A percentile compares a stretch with the other conserved stretches of the same genome.
Conservation (phyloP, 2,888 invertebrate species). For the Nebria salina region DNA sequence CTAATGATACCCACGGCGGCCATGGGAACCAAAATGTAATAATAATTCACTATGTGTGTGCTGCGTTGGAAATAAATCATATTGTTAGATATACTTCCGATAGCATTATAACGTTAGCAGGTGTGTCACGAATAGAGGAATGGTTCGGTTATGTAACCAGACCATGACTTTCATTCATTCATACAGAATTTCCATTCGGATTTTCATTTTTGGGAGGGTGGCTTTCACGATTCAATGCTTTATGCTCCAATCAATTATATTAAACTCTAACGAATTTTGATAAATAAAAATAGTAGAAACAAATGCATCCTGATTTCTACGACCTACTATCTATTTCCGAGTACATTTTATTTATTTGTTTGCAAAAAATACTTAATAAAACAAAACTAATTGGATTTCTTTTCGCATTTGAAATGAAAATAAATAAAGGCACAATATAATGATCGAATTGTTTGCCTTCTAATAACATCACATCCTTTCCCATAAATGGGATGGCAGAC, state of each 20-base stretch:
- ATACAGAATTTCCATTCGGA: neutral
- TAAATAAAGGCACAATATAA: neutral
- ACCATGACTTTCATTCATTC: neutral
- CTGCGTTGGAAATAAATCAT: slow-evolving; percentile 25
- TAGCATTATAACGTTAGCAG: slow-evolving; percentile 20
- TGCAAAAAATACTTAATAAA: neutral
- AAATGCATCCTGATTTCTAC: neutral
- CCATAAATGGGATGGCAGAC: no score
- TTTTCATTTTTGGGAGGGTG: no score
- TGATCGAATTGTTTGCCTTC: no score
- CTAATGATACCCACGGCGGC: slow-evolving; percentile 15
- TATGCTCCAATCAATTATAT: neutral
- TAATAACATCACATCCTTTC: no score
- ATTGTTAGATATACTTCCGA: slow-evolving; percentile 36
- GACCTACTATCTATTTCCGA: slow-evolving; percentile 1
- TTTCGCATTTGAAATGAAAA: neutral
- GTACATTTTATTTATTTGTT: neutral
- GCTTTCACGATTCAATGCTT: neutral
- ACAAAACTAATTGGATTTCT: slow-evolving; percentile 1
- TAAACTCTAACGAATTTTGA: neutral
- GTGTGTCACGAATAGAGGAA: slow-evolving; percentile 33
- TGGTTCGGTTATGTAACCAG: neutral
- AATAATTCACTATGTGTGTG: neutral
- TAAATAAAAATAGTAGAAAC: neutral
- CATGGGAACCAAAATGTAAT: slow-evolving; percentile 29